These are phyloP conservation scores for Erinaceus europaeus DNA, from an alignment of 2,113 vertebrate genomes.

Conservation along the genomic window DNA sequence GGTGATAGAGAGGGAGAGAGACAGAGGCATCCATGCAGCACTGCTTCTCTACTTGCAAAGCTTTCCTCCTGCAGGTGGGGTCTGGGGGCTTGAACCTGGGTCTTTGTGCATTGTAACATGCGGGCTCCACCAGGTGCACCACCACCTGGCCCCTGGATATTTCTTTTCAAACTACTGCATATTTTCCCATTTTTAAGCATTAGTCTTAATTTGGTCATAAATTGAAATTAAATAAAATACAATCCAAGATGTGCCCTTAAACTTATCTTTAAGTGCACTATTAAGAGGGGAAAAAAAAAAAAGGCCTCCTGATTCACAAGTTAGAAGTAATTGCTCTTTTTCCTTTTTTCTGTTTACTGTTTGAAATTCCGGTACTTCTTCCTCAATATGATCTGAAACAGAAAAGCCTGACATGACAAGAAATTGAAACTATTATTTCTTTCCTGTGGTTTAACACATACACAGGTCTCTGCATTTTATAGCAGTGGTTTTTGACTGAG, in stretches of 20 bases:
- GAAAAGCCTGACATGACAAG: slow-evolving; percentile 47
- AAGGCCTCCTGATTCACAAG: background rate
- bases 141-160: no score
- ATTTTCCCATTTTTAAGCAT: background rate
- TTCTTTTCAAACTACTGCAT: slow-evolving; percentile 34
- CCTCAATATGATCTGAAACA: slow-evolving; percentile 53
- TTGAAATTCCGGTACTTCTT: slow-evolving; percentile 45
- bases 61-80: no score
- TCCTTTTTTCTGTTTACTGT: slow-evolving; percentile 30
- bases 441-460: slow-evolving; percentile 33
- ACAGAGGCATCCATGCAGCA: no score
- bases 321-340: slow-evolving; percentile 34
- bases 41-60: no score
- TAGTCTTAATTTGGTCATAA: slow-evolving; percentile 26
- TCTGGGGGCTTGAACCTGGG: no score
- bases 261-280: slow-evolving; percentile 13
- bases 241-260: background rate
- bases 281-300: background rate
- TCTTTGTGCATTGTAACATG: no score
- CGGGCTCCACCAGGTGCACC: no score
- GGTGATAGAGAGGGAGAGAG: no score
- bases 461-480: background rate
- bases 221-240: slow-evolving; percentile 19
- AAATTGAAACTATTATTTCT: slow-evolving; percentile 47
- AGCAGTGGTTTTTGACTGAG: background rate